These are phyloP conservation scores for Procambarus clarkii DNA, from an alignment of 1,140 invertebrate species.

Conservation along the genomic window DNA sequence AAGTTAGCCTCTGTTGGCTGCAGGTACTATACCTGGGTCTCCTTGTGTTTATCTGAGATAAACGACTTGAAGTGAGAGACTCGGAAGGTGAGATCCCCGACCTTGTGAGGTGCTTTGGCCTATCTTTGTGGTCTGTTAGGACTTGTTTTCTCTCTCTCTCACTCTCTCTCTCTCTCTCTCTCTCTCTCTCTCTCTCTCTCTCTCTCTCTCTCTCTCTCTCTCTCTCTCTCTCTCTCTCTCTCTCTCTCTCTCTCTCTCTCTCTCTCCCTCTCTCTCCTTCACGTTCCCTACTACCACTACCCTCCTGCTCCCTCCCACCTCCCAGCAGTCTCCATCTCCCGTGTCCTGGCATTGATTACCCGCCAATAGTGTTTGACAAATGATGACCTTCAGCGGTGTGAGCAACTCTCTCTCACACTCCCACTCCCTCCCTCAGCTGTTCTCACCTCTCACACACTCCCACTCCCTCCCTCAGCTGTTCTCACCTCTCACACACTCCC, in stretches of 20 bases:
- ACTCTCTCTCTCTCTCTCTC: too few species aligned
- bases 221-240: background rate
- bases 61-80: too few species aligned
- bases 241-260: too few species aligned
- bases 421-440: too few species aligned
- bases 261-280: background rate
- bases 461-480: too few species aligned
- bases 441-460: background rate
- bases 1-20: too few species aligned
- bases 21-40: too few species aligned
- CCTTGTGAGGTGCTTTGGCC: too few species aligned
- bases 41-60: too few species aligned
- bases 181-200: background rate
- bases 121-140: too few species aligned
- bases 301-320: background rate
- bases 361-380: conserved; percentile 1
- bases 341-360: background rate
- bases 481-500: background rate
- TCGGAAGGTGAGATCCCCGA: too few species aligned
- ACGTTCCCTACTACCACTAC: background rate
- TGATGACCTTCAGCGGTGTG: background rate
- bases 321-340: background rate
- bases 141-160: too few species aligned
- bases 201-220: background rate
- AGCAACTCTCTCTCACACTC: background rate